Conservation (phyloP, 2,797 vertebrate genomes). For the Clarias platycephalus region DNA sequence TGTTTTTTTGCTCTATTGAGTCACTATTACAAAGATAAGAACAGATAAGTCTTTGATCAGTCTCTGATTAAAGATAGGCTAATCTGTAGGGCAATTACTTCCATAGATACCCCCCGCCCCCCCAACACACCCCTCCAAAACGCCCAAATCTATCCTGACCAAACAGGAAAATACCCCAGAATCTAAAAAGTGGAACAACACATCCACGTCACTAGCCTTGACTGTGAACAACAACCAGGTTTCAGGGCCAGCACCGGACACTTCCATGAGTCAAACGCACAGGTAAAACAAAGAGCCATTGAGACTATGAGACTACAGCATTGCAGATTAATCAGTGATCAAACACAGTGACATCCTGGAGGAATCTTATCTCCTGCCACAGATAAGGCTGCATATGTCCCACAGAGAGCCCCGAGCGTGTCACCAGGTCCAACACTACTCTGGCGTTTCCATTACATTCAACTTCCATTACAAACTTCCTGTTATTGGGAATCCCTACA, state of each 20-base stretch:
- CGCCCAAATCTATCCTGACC: neutral
- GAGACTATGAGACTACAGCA: slow-evolving; percentile 42
- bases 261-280: slow-evolving; percentile 31
- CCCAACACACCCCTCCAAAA: neutral
- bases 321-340: slow-evolving; percentile 53
- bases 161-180: slow-evolving; percentile 3
- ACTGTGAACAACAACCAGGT: slow-evolving; percentile 37
- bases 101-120: slow-evolving; percentile 16
- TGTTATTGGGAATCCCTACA: slow-evolving; percentile 8
- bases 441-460: slow-evolving; percentile 35
- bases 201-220: slow-evolving; percentile 22
- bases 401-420: slow-evolving; percentile 6
- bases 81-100: slow-evolving; percentile 51
- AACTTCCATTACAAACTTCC: slow-evolving; percentile 34
- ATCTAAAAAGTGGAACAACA: slow-evolving; percentile 26
- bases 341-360: slow-evolving; percentile 38
- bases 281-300: slow-evolving; percentile 48
- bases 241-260: slow-evolving; percentile 39
- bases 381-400: slow-evolving; percentile 38
- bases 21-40: slow-evolving; percentile 22
- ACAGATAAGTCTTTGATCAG: slow-evolving; percentile 64
- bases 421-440: slow-evolving; percentile 10
- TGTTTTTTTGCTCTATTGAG: neutral
- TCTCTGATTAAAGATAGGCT: slow-evolving; percentile 67
- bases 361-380: slow-evolving; percentile 25